Evolutionary conservation across 37 sponge, comb jelly and placozoan genomes (phyloP), one percentile per base, ranked within the genome.

Genomic region (Ianthella basta): DNA sequence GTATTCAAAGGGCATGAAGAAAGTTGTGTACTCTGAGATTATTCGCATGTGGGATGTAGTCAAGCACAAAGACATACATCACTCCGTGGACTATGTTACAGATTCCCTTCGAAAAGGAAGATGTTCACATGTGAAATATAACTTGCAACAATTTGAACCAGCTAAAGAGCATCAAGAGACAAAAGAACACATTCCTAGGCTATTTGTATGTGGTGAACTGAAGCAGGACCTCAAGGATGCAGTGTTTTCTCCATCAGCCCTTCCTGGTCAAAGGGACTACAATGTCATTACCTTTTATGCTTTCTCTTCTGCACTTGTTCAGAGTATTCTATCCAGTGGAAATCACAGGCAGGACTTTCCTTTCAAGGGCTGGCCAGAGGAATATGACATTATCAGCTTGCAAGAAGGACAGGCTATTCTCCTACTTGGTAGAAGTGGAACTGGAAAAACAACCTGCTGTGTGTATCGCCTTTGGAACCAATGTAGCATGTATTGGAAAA

Each of bases 381-480:
- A 95, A 74, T 84, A 85, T 89, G 95, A 88, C 44, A 89, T 91
- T 54, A 88, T 91, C 41, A 89, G 80, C 73, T 68, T 87, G 87
- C 33, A 81, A n/a, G 61, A 61, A 5, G 57, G 36, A 23, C 39
- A 59, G 59, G 33, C 90, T 6, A 89, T 91, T 27, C 36, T 95
- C 4, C 79, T 95, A 4, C 85, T 95, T 18, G 95, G 95, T 14
- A 68, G 95, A 15, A 92, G 93, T 91, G 95, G 95, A 0, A 94
- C 95, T 34, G 95, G 95, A 20, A 94, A 94, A 55, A 94, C 95
- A 19, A 94, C 95, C 0, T 89, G 90, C 39, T 95, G 95, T 85
- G 60, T 95, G 8, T 89, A 89, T 65, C 85, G 92, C 4, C 68
- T 95, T 24, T 92, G 92, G 93, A 85, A 88, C 60, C 72, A 85